These are phyloP conservation scores for Cryptosula pallasiana DNA, from an alignment of 2,888 invertebrate species.

Conservation along the genomic window DNA sequence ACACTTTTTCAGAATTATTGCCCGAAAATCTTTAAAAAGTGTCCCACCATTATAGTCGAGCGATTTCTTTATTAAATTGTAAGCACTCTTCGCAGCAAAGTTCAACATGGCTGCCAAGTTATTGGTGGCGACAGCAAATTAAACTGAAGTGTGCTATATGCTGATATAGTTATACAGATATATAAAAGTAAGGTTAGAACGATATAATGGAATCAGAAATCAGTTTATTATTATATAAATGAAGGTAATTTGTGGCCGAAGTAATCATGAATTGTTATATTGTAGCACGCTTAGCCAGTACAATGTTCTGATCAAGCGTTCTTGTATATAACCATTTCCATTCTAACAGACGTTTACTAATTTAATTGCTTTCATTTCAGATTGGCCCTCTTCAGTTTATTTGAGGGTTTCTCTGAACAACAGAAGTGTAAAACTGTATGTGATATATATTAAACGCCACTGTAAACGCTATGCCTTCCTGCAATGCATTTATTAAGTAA, in stretches of 20 bases:
- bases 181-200: not conserved
- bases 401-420: not conserved
- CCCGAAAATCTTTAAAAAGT: too few relatives aligned
- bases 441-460: not conserved
- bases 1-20: too few relatives aligned
- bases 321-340: not conserved
- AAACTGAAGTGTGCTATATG: not conserved
- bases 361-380: not conserved
- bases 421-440: not conserved
- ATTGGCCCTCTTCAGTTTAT: not conserved
- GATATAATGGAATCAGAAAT: not conserved
- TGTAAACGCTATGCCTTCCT: too few relatives aligned
- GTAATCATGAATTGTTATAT: not conserved
- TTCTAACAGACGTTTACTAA: not conserved
- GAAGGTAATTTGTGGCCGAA: not conserved
- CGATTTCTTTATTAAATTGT: too few relatives aligned
- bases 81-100: too few relatives aligned
- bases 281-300: not conserved
- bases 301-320: not conserved
- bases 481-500: too few relatives aligned
- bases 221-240: not conserved
- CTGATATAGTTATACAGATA: too few relatives aligned
- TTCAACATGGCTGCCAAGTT: too few relatives aligned
- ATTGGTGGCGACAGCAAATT: too few relatives aligned
- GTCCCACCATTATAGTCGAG: too few relatives aligned